Percentiles rank a stretch among this genome's conserved stretches.
phyloP scores from a whole-genome alignment of 1,140 invertebrate species.

The Coptotermes formosanus region DNA sequence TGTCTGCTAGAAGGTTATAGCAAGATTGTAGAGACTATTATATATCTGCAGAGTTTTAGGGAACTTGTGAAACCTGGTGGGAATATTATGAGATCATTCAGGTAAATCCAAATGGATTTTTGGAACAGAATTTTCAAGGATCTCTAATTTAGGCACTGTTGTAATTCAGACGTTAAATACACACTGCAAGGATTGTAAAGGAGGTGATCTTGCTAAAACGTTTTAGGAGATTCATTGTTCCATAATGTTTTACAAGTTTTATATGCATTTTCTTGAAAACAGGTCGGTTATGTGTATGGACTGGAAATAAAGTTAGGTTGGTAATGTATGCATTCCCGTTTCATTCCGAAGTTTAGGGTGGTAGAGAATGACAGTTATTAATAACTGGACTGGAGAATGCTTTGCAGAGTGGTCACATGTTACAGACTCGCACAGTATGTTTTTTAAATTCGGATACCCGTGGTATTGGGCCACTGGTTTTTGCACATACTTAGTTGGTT shows the following conservation, averaged over 20 bases:
- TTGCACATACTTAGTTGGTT: too few relatives aligned
- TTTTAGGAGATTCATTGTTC: not conserved
- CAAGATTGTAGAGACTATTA: not conserved
- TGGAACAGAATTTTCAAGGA: too few relatives aligned
- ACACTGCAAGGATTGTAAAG: too few relatives aligned
- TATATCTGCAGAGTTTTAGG: too few relatives aligned
- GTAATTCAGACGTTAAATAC: too few relatives aligned
- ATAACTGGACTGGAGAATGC: not conserved
- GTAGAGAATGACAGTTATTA: not conserved
- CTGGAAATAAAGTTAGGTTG: not conserved
- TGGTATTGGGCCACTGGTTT: too few relatives aligned
- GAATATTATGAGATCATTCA: too few relatives aligned
- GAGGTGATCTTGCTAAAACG: not conserved
- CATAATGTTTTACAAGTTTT: not conserved
- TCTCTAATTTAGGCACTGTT: too few relatives aligned
- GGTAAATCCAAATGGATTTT: too few relatives aligned
- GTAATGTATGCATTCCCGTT: not conserved
- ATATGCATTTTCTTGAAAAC: not conserved
- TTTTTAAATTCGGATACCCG: too few relatives aligned
- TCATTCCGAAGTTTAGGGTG: not conserved
- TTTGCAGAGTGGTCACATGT: not conserved
- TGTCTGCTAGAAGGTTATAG: constrained; percentile 5
- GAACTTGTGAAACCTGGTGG: too few relatives aligned
- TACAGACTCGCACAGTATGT: too few relatives aligned
- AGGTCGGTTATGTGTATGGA: not conserved